phyloP scores from a whole-genome alignment of 2,797 vertebrate genomes.

The Tapirus indicus region DNA sequence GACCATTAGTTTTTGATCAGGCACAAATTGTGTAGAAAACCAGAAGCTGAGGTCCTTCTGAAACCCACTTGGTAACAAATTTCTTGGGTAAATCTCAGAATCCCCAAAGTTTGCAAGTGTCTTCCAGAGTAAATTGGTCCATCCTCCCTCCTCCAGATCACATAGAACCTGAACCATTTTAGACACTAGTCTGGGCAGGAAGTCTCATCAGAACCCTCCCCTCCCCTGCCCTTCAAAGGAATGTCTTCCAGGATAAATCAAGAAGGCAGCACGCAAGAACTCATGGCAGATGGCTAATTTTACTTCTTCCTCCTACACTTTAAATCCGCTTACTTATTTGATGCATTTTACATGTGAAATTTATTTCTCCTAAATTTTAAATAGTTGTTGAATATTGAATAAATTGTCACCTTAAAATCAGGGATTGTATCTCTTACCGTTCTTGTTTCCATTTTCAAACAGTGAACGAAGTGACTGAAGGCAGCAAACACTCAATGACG shows the following conservation, averaged over 20 bases:
- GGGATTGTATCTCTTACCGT: neutral
- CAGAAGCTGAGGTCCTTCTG: neutral
- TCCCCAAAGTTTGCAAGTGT: neutral
- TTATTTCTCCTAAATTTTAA: constrained; percentile 71
- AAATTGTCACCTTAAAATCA: constrained; percentile 13
- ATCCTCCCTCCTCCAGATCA: neutral
- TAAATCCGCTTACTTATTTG: constrained; percentile 70
- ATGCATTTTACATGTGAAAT: constrained; percentile 66
- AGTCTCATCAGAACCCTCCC: neutral
- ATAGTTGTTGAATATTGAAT: constrained; percentile 60
- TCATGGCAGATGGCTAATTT: constrained; percentile 67
- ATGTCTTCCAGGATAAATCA: constrained; percentile 53
- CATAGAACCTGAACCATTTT: neutral
- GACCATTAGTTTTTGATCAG: constrained; percentile 4
- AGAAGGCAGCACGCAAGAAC: constrained; percentile 51
- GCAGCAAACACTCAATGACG: neutral
- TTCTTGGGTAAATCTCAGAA: constrained; percentile 1
- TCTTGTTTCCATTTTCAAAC: neutral
- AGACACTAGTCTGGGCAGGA: neutral
- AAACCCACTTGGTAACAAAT: neutral
- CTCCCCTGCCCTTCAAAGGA: neutral
- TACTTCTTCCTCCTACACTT: constrained; percentile 65
- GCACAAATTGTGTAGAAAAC: constrained; percentile 11
- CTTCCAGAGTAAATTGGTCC: neutral
- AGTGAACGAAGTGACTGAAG: neutral